Evolutionary conservation across 2,888 invertebrate species (phyloP).

Genomic region (Pristionchus fissidentatus): DNA sequence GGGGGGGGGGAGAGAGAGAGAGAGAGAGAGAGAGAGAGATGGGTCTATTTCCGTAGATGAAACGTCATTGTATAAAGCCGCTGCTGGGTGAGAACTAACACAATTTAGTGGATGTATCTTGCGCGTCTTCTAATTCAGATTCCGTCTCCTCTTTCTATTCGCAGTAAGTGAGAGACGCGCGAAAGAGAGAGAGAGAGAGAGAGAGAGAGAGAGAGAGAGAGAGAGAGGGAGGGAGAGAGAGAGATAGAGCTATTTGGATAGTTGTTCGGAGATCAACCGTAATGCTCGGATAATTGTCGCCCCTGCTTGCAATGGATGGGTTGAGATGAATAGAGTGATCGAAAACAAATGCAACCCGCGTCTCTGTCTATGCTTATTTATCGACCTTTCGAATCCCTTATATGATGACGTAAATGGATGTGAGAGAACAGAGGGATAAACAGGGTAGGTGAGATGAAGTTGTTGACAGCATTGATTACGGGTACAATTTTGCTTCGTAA

Average conservation of each 20-base stretch:
- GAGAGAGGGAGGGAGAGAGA: neutral
- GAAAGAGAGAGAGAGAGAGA: neutral
- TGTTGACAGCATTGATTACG: too few species aligned
- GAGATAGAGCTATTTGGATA: neutral
- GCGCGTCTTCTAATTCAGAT: neutral
- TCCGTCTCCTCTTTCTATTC: neutral
- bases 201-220: neutral
- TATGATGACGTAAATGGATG: too few species aligned
- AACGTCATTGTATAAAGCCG: neutral
- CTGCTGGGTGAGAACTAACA: neutral
- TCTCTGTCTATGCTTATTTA: too few species aligned
- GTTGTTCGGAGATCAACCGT: too few species aligned
- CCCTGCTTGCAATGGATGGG: too few species aligned
- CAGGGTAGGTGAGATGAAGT: too few species aligned
- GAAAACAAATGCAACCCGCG: too few species aligned
- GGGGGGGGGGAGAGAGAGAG: neutral
- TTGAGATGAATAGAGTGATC: too few species aligned
- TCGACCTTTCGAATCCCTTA: too few species aligned
- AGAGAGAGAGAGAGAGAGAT: neutral
- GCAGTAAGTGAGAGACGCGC: neutral
- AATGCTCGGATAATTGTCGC: too few species aligned
- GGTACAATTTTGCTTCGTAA: too few species aligned
- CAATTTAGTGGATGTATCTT: constrained; percentile 2
- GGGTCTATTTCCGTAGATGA: neutral
- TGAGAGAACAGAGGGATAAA: too few species aligned